A percentile compares a stretch with the other conserved stretches of the same genome.
Conservation (phyloP, 2,797 vertebrate genomes). For the Anomalospiza imberbis region DNA sequence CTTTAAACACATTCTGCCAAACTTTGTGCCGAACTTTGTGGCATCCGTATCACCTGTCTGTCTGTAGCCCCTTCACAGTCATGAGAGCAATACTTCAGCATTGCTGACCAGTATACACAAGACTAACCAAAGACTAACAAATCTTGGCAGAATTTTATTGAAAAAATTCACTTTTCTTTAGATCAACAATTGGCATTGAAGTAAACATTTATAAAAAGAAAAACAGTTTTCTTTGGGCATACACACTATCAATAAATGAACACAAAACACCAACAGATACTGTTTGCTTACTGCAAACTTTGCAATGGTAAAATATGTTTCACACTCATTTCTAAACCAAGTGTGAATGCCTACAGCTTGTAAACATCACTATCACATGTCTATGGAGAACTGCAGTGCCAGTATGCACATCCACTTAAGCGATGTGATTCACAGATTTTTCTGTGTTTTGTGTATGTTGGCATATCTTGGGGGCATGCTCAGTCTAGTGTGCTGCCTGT, state of each 20-base stretch:
- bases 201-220: not conserved
- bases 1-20: not conserved
- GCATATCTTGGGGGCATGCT: constrained; percentile 32
- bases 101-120: not conserved
- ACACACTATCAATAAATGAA: not conserved
- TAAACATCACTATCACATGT: not conserved
- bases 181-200: not conserved
- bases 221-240: not conserved
- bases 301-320: not conserved
- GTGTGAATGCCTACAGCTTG: not conserved
- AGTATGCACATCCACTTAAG: not conserved
- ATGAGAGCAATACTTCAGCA: not conserved
- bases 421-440: not conserved
- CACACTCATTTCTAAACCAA: not conserved
- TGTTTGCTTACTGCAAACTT: not conserved
- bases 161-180: not conserved
- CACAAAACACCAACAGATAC: not conserved
- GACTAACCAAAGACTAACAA: not conserved
- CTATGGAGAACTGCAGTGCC: not conserved
- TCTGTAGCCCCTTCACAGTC: not conserved
- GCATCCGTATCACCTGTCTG: not conserved
- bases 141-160: not conserved
- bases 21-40: not conserved
- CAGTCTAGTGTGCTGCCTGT: constrained; percentile 22
- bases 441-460: constrained; percentile 24